These are phyloP conservation scores for Embiotoca jacksoni DNA, from an alignment of 2,113 vertebrate species.

Conservation along the genomic window DNA sequence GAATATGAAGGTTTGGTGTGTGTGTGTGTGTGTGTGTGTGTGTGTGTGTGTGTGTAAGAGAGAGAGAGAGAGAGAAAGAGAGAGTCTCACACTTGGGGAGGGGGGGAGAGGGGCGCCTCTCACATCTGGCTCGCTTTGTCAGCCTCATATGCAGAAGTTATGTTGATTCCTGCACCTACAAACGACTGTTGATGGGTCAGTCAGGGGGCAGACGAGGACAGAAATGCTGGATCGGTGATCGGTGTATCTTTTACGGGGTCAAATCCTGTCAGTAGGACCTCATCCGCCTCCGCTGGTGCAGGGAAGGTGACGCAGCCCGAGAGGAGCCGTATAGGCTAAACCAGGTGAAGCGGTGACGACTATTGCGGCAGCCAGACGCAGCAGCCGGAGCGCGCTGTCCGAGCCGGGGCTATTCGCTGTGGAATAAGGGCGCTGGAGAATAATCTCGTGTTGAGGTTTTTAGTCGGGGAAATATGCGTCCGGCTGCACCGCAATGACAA, in stretches of 20 bases:
- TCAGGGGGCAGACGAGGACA: background rate
- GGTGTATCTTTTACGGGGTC: background rate
- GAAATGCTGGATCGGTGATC: conserved; percentile 16
- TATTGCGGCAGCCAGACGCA: conserved; percentile 72
- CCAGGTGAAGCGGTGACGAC: conserved; percentile 80
- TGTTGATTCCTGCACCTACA: conserved; percentile 37
- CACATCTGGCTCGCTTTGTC: conserved; percentile 78
- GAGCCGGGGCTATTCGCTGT: conserved; percentile 1
- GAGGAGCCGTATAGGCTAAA: conserved; percentile 20
- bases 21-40: conserved; percentile 19
- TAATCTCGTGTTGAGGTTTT: background rate
- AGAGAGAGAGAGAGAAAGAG: conserved; percentile 39
- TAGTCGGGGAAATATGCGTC: conserved; percentile 75
- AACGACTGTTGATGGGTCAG: conserved; percentile 1
- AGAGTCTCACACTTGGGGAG: conserved; percentile 22
- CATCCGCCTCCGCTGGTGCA: conserved; percentile 55
- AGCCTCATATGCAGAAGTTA: conserved; percentile 62
- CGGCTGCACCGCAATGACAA: conserved; percentile 85
- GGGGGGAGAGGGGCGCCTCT: conserved; percentile 49
- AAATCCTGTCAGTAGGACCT: conserved; percentile 7
- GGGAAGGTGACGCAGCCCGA: conserved; percentile 80
- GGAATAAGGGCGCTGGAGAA: conserved; percentile 48
- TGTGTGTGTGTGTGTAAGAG: conserved; percentile 4
- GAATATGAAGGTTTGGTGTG: conserved; percentile 37
- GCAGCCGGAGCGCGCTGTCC: conserved; percentile 45